Base-by-base conservation (phyloP, 2,888 invertebrate genomes). In the Orgyia antiqua region DNA sequence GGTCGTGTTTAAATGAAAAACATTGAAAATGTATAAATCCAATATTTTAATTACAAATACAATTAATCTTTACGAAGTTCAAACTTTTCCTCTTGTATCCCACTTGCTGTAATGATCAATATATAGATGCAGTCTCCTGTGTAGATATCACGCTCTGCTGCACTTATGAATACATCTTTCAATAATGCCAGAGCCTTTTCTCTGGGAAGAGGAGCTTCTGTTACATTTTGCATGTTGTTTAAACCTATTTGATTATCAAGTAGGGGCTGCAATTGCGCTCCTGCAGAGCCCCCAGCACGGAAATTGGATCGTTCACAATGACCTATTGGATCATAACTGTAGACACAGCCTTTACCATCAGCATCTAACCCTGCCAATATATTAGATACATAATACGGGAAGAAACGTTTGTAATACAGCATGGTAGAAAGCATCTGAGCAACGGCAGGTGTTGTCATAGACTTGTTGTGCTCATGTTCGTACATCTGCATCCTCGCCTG, bases 341-440 rank as follows among this genome's bases (percentile, higher is more conserved):
- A 99, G 4, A 99, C 94, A 53, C 94, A 94, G 5, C 99, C 99
- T 67, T 95, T 94, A 2, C 98, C 99, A 42, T 98, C 92, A 15
- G 90, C 90, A 78, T 99, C 98, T 31, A 99, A 70, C 0, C 99
- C 99, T 29, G 95, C 99, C 31, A 99, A 80, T 26, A 99, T 91
- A 67, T 98, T 98, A 13, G 96, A 95, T 11, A 98, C 94, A 67
- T 98, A 99, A 74, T 98, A 99, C 0, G 99, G 99, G 79, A 99
- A 99, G 82, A 99, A 99, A 33, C 99, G 90, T 58, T 96, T 95
- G 72, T 97, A 94, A 70, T 99, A 99, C 52, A 99, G 88, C 88
- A 97, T 93, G 3, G 96, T 97, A 1, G 98, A 95, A 9, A 99
- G 80, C 94, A 99, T 94, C 77, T 99, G 98, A 2, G 99, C 97